phyloP scores from a whole-genome alignment of 2,797 vertebrate genomes.

The Xenops minutus region DNA sequence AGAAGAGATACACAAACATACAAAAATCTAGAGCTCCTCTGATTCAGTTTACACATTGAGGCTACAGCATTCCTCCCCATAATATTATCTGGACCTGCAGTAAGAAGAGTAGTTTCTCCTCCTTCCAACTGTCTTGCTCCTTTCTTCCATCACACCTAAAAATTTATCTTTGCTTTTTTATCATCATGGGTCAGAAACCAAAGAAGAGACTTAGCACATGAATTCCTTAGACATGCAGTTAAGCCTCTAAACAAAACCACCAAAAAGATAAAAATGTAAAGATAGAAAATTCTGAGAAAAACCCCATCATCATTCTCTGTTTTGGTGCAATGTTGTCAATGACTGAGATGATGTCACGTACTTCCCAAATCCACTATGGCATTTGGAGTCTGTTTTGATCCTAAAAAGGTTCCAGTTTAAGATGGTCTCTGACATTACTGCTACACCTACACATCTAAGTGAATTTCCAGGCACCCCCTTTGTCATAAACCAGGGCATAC shows the following conservation, averaged over 20 bases:
- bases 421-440: neutral
- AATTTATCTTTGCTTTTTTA: neutral
- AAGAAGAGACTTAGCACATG: neutral
- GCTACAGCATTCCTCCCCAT: neutral
- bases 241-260: neutral
- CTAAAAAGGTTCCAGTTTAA: neutral
- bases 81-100: neutral
- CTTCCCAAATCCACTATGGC: neutral
- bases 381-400: neutral
- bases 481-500: neutral
- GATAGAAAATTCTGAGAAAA: neutral
- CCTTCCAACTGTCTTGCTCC: neutral
- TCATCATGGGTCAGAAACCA: neutral
- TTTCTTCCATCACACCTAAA: neutral
- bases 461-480: neutral
- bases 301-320: fast-evolving
- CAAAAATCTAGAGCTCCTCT: neutral
- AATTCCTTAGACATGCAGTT: neutral
- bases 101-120: neutral
- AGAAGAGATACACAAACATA: neutral
- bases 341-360: neutral
- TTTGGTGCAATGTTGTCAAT: neutral
- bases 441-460: neutral
- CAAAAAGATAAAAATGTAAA: neutral
- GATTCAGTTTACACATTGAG: neutral